Conservation (phyloP, 2,888 invertebrate species). For the Orthosia gracilis region DNA sequence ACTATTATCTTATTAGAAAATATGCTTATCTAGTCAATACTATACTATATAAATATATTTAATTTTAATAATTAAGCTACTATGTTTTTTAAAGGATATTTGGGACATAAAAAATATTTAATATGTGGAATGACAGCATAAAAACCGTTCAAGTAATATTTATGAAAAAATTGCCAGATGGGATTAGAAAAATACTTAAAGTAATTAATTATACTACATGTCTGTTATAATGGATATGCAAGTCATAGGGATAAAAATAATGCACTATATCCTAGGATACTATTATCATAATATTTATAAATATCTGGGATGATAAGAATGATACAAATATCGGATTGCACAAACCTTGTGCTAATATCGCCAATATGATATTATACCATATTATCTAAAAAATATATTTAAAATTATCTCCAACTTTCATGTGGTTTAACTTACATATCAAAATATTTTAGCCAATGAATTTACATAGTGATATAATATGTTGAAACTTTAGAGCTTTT, state of each 20-base stretch:
- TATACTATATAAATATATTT: neutral
- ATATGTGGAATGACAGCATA: neutral
- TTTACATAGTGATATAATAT: slow-evolving; percentile 50
- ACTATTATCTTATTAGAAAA: neutral
- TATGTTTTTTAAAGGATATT: neutral
- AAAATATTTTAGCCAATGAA: slow-evolving; percentile 55
- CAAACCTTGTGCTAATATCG: slow-evolving; percentile 32
- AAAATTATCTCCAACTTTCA: neutral
- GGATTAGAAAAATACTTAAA: neutral
- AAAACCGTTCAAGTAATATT: slow-evolving; percentile 21
- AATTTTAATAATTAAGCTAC: neutral
- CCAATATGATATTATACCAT: slow-evolving; percentile 1
- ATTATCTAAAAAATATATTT: neutral
- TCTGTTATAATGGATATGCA: slow-evolving; percentile 2
- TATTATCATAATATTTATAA: neutral
- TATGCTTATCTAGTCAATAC: slow-evolving; percentile 14
- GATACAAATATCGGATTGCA: slow-evolving; percentile 16
- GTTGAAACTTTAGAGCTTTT: slow-evolving; percentile 60
- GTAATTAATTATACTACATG: neutral
- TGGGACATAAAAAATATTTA: too few relatives aligned
- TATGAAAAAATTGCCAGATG: neutral
- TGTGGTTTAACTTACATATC: slow-evolving; percentile 56
- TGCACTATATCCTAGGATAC: neutral
- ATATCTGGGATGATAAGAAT: neutral
- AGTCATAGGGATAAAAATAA: neutral